Base-by-base conservation (phyloP, 1,140 invertebrate genomes). In the Phymastichus coffea region DNA sequence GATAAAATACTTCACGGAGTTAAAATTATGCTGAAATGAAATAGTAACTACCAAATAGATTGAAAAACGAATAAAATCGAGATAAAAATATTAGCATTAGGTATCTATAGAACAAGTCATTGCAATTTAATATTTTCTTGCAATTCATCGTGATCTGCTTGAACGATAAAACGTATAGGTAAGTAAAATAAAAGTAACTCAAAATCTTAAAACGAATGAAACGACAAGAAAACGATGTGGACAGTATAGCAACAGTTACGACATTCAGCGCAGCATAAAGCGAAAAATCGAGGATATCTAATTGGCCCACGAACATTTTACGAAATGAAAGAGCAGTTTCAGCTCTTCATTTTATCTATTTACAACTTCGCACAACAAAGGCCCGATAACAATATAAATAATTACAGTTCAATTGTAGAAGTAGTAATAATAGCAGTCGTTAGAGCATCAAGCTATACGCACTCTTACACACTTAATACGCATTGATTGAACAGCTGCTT, bases 301-400 rank as follows among this genome's bases (percentile, higher is more conserved):
- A 53, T 41, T 15, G 22, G 23, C 15, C 4, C 49, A 37, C 35
- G 20, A 41, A 37, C 43, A 12, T 20, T 15, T 26, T 3, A 17
- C 47, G 43, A 23, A 17, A 30, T 3, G 28, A 37, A 19, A 38
- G 20, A 9, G 22, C 30, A 28, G 2, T 28, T 19, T 23, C 17
- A 25, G n/a, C 17, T n/a, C n/a, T 49, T 3, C 3, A 7, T n/a
- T n/a, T n/a, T n/a, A n/a, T n/a, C 37, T 57, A 57, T 57, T 41
- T 49, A 57, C 37, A 57, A 41, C 8, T 41, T 46, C 19, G 47
- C 10, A 37, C 48, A 41, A 41, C 30, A 30, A 48, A 28, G 33
- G 43, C n/a, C 47, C 17, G 28, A 47, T 56, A 57, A 48, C 20
- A 40, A 57, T 26, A 23, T 49, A 57, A 41, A 30, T 49, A 41